phyloP scores from a whole-genome alignment of 1,140 invertebrate species.

The Cephus cinctus region DNA sequence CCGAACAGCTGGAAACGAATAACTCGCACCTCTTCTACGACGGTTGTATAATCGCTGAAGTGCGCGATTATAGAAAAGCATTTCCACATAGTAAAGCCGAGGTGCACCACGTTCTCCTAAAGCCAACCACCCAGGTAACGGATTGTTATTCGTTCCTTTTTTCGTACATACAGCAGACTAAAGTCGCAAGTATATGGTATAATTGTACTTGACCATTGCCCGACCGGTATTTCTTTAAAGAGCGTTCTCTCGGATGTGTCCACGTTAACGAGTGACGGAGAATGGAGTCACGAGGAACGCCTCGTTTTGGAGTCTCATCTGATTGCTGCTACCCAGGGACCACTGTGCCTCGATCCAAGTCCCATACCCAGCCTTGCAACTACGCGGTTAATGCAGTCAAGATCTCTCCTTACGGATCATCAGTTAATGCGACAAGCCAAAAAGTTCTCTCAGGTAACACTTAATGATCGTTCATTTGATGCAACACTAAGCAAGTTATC shows the following conservation, averaged over 20 bases:
- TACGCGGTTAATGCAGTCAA: slow-evolving; percentile 72
- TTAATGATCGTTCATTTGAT: no score
- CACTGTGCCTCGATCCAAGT: slow-evolving; percentile 84
- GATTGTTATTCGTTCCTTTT: slow-evolving; percentile 1
- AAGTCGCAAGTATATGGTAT: neutral
- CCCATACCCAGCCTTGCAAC: slow-evolving; percentile 74
- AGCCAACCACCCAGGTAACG: slow-evolving; percentile 81
- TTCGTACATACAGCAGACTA: neutral
- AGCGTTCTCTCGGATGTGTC: slow-evolving; percentile 75
- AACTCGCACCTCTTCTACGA: slow-evolving; percentile 84
- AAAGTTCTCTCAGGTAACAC: slow-evolving; percentile 69
- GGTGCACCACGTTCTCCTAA: slow-evolving; percentile 82
- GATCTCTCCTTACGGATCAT: slow-evolving; percentile 72
- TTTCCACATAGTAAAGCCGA: slow-evolving; percentile 70
- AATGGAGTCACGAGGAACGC: slow-evolving; percentile 77
- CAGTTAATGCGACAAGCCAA: slow-evolving; percentile 72
- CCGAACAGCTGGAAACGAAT: slow-evolving; percentile 79
- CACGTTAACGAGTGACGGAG: slow-evolving; percentile 64
- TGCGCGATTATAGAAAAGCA: slow-evolving; percentile 82
- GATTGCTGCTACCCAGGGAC: slow-evolving; percentile 78
- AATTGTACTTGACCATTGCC: no score
- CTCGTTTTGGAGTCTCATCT: slow-evolving; percentile 79
- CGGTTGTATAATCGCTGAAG: slow-evolving; percentile 88
- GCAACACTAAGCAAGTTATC: neutral
- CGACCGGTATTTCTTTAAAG: slow-evolving; percentile 52